Evolutionary conservation across 2,888 invertebrate genomes (phyloP).

Genomic region (Microctonus hyperodae): DNA sequence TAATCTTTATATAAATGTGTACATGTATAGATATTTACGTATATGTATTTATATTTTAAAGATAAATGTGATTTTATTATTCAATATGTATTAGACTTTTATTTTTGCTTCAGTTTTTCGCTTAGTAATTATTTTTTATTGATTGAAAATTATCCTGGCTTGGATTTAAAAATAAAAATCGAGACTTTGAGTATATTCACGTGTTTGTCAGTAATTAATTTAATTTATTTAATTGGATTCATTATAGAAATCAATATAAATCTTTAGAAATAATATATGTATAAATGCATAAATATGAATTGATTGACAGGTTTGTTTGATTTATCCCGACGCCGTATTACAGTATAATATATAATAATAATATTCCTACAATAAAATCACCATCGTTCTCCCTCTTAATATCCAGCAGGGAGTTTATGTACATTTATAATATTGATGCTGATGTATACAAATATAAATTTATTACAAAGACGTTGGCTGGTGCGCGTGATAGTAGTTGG

Average conservation of each 20-base stretch:
- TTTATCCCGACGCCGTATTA: neutral
- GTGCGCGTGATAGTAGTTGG: conserved; percentile 49
- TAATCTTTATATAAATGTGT: conserved; percentile 29
- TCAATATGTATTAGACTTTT: too few relatives aligned
- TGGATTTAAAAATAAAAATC: neutral
- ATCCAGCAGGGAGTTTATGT: conserved; percentile 18
- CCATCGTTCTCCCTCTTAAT: conserved; percentile 11
- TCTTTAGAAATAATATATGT: too few relatives aligned
- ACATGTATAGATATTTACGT: neutral
- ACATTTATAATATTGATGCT: conserved; percentile 10
- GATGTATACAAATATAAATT: neutral
- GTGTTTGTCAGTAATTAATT: too few relatives aligned
- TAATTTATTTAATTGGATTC: neutral
- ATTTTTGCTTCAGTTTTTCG: too few relatives aligned
- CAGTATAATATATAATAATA: neutral
- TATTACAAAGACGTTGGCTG: conserved; percentile 24
- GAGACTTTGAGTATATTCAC: too few relatives aligned
- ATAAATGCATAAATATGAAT: too few relatives aligned
- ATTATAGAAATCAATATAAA: neutral
- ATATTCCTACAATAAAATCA: neutral
- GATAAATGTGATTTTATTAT: neutral
- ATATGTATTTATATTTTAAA: neutral
- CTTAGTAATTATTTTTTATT: neutral
- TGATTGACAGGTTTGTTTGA: too few relatives aligned
- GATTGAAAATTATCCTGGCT: too few relatives aligned